These are phyloP conservation scores for Lepisosteus osseus DNA, from an alignment of 2,113 vertebrate genomes.

Conservation along the genomic window DNA sequence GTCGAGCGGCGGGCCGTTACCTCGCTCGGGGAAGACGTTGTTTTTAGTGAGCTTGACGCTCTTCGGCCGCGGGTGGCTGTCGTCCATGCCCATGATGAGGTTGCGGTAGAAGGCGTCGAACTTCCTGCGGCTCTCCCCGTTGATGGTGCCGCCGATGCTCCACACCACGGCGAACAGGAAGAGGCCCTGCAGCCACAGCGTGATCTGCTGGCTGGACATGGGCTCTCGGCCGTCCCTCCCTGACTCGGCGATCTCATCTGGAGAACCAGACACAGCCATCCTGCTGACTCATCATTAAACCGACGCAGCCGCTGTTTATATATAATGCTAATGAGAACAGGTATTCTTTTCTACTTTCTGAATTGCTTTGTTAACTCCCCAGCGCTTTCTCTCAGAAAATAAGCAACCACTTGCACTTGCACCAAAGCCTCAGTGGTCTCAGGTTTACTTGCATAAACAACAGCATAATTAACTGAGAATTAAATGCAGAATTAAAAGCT, in stretches of 20 bases:
- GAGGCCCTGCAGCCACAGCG: conserved; percentile 80
- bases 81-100: conserved; percentile 67
- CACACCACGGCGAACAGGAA: conserved; percentile 87
- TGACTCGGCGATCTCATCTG: conserved; percentile 73
- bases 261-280: conserved; percentile 16
- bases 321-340: no score
- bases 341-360: no score
- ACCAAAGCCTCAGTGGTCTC: no score
- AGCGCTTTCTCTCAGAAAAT: no score
- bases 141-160: conserved; percentile 79
- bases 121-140: conserved; percentile 76
- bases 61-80: conserved; percentile 71
- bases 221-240: conserved; percentile 46
- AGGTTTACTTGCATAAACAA: no score
- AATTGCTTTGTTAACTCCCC: no score
- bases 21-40: conserved; percentile 81
- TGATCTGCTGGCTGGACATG: conserved; percentile 75
- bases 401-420: no score
- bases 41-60: conserved; percentile 78
- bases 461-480: no score
- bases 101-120: conserved; percentile 82
- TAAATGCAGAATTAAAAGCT: no score
- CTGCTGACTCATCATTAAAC: neutral
- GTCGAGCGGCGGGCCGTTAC: conserved; percentile 43
- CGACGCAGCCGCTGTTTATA: no score